Evolutionary conservation across 2,113 vertebrate genomes (phyloP), one percentile per base, ranked within the genome.

Genomic region (Anguilla rostrata): DNA sequence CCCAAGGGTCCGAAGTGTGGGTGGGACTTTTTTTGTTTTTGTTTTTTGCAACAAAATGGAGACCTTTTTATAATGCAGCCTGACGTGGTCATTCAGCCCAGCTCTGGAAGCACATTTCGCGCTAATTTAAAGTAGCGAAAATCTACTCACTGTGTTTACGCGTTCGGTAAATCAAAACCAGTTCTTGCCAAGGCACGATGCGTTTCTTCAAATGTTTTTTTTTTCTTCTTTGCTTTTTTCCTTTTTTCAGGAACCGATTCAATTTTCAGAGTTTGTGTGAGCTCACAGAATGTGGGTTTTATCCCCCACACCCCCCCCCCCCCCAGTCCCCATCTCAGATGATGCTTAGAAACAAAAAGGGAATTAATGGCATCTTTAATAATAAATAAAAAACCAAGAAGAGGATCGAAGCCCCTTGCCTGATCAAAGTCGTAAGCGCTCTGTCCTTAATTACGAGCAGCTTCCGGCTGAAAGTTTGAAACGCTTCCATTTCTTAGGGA

Each of bases 1-100:
- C 89, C 88, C 87, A 90, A 71, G 63, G n/a, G 84, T 71, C 87
- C 88, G 87, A 87, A 87, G 91, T 89, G 88, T 91, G 84, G 90
- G 91, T 92, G 90, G 87, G 87, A 46, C 78, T 80, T 81, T 86
- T 90, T 90, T 53, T 81, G 89, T 91, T 34, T 34, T 80, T 81
- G 85, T 90, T 90, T 53, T 89, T 91, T 81, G 39, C 89, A 90
- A 87, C 29, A 4, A 46, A 46, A 91, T 41, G 78, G 63, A 40
- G 20, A 86, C 3, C 53, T 89, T 87, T 81, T 85, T 90, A 88
- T 91, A 88, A 8, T 46, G 5, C 84, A 85, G 15, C 20, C 82
- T 89, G 84, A 87, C 87, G 89, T 6, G 40, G 85, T 43, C 79
- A 56, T 84, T 88, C 90, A 89, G 86, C 87, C 84, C 85, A 87